These are phyloP conservation scores for Silurus lanzhouensis DNA, from an alignment of 2,797 vertebrate species.

Conservation along the genomic window DNA sequence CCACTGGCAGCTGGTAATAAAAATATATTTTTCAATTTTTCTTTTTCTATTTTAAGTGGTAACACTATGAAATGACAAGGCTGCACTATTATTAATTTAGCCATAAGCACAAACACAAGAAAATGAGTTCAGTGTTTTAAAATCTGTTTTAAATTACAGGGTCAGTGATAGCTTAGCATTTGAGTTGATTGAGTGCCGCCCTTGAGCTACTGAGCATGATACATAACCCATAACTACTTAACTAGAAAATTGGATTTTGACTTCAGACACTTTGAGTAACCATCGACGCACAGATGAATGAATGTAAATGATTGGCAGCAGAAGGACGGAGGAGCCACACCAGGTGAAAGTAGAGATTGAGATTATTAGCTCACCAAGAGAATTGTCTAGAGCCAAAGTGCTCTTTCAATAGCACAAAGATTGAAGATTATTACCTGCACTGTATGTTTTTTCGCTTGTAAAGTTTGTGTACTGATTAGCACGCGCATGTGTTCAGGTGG, in stretches of 20 bases:
- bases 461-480: neutral
- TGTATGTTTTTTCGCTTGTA: neutral
- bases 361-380: neutral
- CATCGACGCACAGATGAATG: neutral
- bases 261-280: neutral
- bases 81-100: neutral
- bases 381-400: neutral
- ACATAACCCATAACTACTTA: conserved; percentile 7
- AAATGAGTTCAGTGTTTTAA: conserved; percentile 26
- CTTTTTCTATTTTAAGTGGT: no score
- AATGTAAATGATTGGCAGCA: conserved; percentile 6
- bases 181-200: conserved; percentile 6
- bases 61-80: neutral
- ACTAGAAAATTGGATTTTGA: conserved; percentile 18
- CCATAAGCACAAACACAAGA: conserved; percentile 24
- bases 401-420: neutral
- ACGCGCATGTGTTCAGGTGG: neutral
- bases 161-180: conserved; percentile 13
- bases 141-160: conserved; percentile 17
- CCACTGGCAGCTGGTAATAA: neutral
- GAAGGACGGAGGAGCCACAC: neutral
- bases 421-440: neutral
- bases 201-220: conserved; percentile 21
- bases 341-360: neutral
- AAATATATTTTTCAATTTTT: neutral